phyloP scores from a whole-genome alignment of 1,140 invertebrate species.

The Brachionus paranguensis region DNA sequence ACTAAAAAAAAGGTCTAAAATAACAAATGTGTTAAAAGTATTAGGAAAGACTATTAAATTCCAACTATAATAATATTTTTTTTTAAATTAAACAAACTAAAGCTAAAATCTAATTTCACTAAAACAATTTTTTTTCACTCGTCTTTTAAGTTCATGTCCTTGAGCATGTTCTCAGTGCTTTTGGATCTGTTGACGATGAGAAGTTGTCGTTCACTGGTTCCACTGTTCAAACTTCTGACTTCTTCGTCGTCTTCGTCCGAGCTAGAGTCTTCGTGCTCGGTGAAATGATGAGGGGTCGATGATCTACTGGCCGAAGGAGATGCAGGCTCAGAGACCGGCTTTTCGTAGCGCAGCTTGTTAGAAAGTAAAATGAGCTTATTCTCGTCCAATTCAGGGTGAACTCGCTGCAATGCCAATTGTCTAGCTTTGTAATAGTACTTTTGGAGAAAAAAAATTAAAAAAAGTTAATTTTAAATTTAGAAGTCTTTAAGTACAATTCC shows the following conservation, averaged over 20 bases:
- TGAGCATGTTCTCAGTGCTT: slow-evolving; percentile 25
- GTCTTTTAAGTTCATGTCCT: neutral
- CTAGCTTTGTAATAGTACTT: slow-evolving; percentile 86
- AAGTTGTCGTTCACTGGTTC: neutral
- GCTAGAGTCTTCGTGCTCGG: slow-evolving; percentile 44
- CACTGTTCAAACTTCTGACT: neutral
- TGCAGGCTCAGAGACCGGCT: slow-evolving; percentile 84
- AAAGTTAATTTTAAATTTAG: neutral
- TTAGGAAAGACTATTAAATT: neutral
- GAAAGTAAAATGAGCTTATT: slow-evolving; percentile 40
- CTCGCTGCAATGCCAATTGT: slow-evolving; percentile 72
- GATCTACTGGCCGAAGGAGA: slow-evolving; percentile 74
- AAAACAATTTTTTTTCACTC: neutral
- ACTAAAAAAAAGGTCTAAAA: neutral
- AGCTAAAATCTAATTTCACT: neutral
- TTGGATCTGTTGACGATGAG: neutral
- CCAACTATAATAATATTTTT: neutral
- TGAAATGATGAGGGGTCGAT: slow-evolving; percentile 74
- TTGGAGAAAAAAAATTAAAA: neutral
- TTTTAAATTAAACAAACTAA: neutral
- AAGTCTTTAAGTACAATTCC: slow-evolving; percentile 66
- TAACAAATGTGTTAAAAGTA: neutral
- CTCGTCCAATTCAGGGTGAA: slow-evolving; percentile 68
- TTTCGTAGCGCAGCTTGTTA: slow-evolving; percentile 71
- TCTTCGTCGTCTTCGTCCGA: slow-evolving; percentile 42